Percentiles rank a stretch among this genome's conserved stretches.
These are phyloP conservation scores for Cheilosia grossa DNA, from an alignment of 2,888 invertebrate species.

Conservation along the genomic window DNA sequence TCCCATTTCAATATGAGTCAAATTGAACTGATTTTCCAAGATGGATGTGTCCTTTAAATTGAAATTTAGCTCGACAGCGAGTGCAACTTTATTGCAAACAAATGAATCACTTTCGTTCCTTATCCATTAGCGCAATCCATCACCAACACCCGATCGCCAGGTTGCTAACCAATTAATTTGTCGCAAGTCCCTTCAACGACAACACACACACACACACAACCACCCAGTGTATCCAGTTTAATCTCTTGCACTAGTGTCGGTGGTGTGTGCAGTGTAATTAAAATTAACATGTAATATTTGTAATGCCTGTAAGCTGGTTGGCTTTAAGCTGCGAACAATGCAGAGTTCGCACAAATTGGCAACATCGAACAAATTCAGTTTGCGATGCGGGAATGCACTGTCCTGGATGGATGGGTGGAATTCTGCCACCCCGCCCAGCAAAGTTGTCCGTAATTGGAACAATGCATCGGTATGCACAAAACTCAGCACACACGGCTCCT, in stretches of 20 bases:
- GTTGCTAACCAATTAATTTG: conserved; percentile 71
- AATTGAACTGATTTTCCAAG: conserved; percentile 57
- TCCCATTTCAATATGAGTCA: conserved; percentile 69
- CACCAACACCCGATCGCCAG: conserved; percentile 43
- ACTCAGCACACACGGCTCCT: conserved; percentile 19
- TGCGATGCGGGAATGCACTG: conserved; percentile 1
- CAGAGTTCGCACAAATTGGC: conserved; percentile 71
- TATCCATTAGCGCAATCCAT: conserved; percentile 40
- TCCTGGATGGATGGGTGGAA: conserved; percentile 7
- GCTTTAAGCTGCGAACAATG: conserved; percentile 73
- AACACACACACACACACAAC: conserved; percentile 4
- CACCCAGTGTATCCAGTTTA: conserved; percentile 41
- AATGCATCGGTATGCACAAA: conserved; percentile 73
- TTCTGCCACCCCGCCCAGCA: conserved; percentile 33
- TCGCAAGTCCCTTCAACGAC: conserved; percentile 66
- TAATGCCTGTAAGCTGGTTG: conserved; percentile 66
- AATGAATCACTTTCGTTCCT: conserved; percentile 56
- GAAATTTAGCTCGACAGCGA: conserved; percentile 27
- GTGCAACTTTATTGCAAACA: conserved; percentile 64
- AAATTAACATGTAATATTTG: conserved; percentile 75
- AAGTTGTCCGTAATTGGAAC: conserved; percentile 72
- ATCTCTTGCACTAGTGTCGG: conserved; percentile 69
- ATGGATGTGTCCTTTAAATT: conserved; percentile 52
- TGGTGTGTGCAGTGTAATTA: conserved; percentile 65
- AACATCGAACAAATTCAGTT: conserved; percentile 31